phyloP scores from a whole-genome alignment of 2,797 vertebrate genomes.

The Merluccius polli region DNA sequence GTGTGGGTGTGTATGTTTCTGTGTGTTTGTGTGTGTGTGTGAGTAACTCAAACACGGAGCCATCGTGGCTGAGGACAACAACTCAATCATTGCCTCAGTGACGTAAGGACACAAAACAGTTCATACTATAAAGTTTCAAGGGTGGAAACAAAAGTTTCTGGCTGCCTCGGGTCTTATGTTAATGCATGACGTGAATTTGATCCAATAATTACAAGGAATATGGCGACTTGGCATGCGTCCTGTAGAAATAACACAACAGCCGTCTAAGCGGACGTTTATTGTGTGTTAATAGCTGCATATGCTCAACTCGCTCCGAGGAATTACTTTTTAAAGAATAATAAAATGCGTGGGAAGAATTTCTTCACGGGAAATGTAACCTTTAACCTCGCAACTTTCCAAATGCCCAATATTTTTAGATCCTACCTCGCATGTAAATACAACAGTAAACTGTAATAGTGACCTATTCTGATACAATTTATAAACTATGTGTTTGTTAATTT shows the following conservation, averaged over 20 bases:
- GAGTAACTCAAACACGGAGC: not conserved
- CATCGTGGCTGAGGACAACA: not conserved
- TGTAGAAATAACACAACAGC: slow-evolving; percentile 51
- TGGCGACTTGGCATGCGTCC: slow-evolving; percentile 33
- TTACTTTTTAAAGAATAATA: slow-evolving; percentile 51
- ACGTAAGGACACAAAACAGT: slow-evolving; percentile 43
- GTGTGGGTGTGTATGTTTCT: not conserved
- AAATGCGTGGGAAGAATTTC: slow-evolving; percentile 34
- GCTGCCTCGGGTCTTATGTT: slow-evolving; percentile 42
- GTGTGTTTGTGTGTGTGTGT: not conserved
- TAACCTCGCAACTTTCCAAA: slow-evolving; percentile 5
- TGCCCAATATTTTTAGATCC: not conserved
- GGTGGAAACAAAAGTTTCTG: not conserved
- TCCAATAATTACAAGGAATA: slow-evolving; percentile 56
- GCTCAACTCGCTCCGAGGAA: slow-evolving; percentile 53
- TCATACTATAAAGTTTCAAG: slow-evolving; percentile 9
- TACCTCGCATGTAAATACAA: not conserved
- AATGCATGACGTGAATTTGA: slow-evolving; percentile 58
- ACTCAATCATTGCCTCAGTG: slow-evolving; percentile 22
- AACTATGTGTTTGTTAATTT: not conserved
- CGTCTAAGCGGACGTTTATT: slow-evolving; percentile 54
- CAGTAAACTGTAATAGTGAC: not conserved
- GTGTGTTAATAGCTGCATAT: slow-evolving; percentile 60
- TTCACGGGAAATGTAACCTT: not conserved
- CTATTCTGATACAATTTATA: not conserved